phyloP scores from a whole-genome alignment of 1,140 invertebrate genomes.

The Scaptomyza pallida region DNA sequence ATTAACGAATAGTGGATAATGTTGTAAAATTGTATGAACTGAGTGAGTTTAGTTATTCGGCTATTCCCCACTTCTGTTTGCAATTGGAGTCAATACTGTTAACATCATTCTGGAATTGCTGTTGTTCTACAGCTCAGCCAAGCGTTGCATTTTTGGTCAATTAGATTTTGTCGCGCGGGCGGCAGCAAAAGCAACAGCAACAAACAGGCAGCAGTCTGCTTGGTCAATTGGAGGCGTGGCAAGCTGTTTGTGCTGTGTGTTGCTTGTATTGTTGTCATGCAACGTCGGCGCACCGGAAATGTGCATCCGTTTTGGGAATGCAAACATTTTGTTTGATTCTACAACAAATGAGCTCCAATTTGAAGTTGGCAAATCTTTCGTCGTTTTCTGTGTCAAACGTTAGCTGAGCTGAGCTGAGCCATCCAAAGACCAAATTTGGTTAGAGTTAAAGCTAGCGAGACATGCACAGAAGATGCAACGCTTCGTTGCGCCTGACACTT shows the following conservation, averaged over 20 bases:
- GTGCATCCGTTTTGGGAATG: constrained; percentile 62
- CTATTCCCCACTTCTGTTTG: background rate
- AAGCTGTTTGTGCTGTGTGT: constrained; percentile 15
- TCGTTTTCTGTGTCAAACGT: constrained; percentile 59
- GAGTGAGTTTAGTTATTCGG: constrained; percentile 4
- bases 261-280: constrained; percentile 62
- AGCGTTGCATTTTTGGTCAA: constrained; percentile 79
- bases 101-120: constrained; percentile 30
- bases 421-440: constrained; percentile 60
- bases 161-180: constrained; percentile 73
- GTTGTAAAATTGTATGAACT: too few relatives aligned
- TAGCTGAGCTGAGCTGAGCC: constrained; percentile 50
- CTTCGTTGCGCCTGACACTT: constrained; percentile 56
- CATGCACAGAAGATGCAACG: constrained; percentile 66
- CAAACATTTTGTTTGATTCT: constrained; percentile 59
- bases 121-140: constrained; percentile 49
- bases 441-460: constrained; percentile 5
- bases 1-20: background rate
- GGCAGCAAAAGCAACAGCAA: constrained; percentile 22
- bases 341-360: constrained; percentile 50
- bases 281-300: constrained; percentile 58
- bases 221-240: constrained; percentile 59
- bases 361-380: constrained; percentile 51
- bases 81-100: background rate
- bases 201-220: constrained; percentile 2